Base-by-base conservation (phyloP, 2,888 invertebrate species). In the Panopea generosa region DNA sequence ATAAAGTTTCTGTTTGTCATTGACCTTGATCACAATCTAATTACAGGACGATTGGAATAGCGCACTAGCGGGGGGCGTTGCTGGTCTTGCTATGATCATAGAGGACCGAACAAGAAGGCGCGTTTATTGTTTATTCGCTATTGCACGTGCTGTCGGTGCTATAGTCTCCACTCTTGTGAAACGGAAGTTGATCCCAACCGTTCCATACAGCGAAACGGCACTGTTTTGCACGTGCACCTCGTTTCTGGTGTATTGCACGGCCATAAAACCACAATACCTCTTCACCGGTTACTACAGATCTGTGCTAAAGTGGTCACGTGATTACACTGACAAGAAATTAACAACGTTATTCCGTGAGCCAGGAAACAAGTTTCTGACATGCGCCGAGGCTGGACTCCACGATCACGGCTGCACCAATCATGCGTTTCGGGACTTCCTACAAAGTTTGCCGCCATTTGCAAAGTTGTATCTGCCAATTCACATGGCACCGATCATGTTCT, bases 381-480 rank as follows among this genome's bases (percentile, higher is more conserved):
- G 89, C 57, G 69, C 78, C 20, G 87, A 87, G 27, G 84, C 60
- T 2, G 89, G 86, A 2, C 68, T 89, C 1, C 89, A 89, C 53
- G 45, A 80, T 27, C 78, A 83, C 18, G 49, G 71, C 18, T 89
- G 89, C 56, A 70, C 84, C 0, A 52, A 71, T 6, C 88, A 89
- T 59, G 84, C 86, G 1, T 11, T 87, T 6, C 57, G 52, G 9
- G 89, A 87, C 63, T 83, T 86, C 33, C 6, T 86, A 1, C 72
- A 79, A 18, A 87, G 88, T 71, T 59, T 86, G n/a, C 86, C 86
- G 0, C 74, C 71, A 1, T 89, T 89, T 69, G 88, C 86, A 16
- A 89, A 88, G 47, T 69, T 89, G 6, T 89, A 89, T 72, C 63
- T 89, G 1, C 89, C 89, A 0, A 87, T 89, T 38, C 87, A 89